Base-by-base conservation (phyloP, 1,140 invertebrate genomes). In the Dolichoris vasculosae region DNA sequence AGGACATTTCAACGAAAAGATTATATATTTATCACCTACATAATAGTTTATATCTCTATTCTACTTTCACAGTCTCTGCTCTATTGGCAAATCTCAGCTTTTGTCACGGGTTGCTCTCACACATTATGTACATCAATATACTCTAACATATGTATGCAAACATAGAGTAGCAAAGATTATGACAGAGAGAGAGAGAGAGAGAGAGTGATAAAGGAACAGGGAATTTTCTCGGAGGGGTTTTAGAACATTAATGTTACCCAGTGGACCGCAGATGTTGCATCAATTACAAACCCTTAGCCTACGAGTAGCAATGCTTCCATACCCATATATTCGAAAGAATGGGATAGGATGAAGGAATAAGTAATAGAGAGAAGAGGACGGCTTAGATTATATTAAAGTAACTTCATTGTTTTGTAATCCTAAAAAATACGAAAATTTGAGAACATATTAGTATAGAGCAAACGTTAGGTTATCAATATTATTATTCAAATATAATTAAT, bases 231-330 rank as follows among this genome's bases (percentile, higher is more conserved):
- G 17, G 59, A 87, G 64, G 87, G 88, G 89, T 87, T 86, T 89
- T 88, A 88, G 90, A 92, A 92, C 92, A 93, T 92, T 93, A 93
- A 93, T 92, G 91, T 89, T 89, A 92, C 89, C 90, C 91, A 89
- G 89, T 87, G 91, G 90, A 93, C 91, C 91, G 89, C 92, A 93
- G 92, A 93, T 93, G 92, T 93, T 93, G 91, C 91, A 88, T 91
- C 92, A 93, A 93, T 93, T 93, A 93, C 92, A 93, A 93, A 91
- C 90, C n/a, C 92, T 91, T 90, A 90, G 88, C 89, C 88, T 85
- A 78, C 81, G 30, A 26, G 8, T 30, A 55, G 38, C 11, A 71
- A 35, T 26, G 63, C 43, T 35, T 59, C 32, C 69, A n/a, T 38
- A 73, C 51, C 30, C 40, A 82, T 67, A 73, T 71, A 86, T 80